A percentile compares a stretch with the other conserved stretches of the same genome.
These are phyloP conservation scores for Brachynemurus nebulosus DNA, from an alignment of 2,888 invertebrate species.

Conservation along the genomic window DNA sequence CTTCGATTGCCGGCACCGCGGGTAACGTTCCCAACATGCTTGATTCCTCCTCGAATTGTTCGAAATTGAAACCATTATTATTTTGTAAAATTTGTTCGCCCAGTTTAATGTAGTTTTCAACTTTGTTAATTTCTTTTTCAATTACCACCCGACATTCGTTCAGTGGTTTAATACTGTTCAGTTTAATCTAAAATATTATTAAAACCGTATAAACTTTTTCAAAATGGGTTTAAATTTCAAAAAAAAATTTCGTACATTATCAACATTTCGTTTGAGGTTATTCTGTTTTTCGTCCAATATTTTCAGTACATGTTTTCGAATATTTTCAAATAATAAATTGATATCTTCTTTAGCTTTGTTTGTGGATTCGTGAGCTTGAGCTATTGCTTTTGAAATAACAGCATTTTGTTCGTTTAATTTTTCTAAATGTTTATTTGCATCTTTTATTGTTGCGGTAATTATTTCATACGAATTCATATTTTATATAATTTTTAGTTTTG, in stretches of 20 bases:
- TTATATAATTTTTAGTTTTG: too few relatives aligned
- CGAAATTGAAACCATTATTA: slow-evolving; percentile 13
- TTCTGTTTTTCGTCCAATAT: slow-evolving; percentile 23
- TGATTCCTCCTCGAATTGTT: slow-evolving; percentile 23
- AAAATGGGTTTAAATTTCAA: neutral
- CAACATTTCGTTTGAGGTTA: slow-evolving; percentile 21
- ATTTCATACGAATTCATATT: too few relatives aligned
- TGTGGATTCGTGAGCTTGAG: slow-evolving; percentile 25
- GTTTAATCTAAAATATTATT: slow-evolving; percentile 21
- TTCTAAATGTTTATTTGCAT: slow-evolving; percentile 24
- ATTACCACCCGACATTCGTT: slow-evolving; percentile 30
- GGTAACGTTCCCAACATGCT: slow-evolving; percentile 35
- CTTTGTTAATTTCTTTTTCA: slow-evolving; percentile 26
- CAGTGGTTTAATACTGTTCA: slow-evolving; percentile 29
- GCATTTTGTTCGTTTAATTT: slow-evolving; percentile 22
- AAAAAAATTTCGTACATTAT: slow-evolving; percentile 17
- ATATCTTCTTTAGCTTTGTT: slow-evolving; percentile 25
- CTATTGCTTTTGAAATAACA: slow-evolving; percentile 23
- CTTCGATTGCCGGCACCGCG: slow-evolving; percentile 39
- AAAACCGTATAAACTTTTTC: neutral
- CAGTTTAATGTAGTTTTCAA: slow-evolving; percentile 25
- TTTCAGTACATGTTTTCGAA: slow-evolving; percentile 20
- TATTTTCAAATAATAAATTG: slow-evolving; percentile 22
- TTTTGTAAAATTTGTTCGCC: slow-evolving; percentile 20
- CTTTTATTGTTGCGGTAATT: slow-evolving; percentile 24